Percentiles rank a stretch among this genome's conserved stretches.
Evolutionary conservation across 2,113 vertebrate species (phyloP).

Genomic region (Dendropsophus ebraccatus): DNA sequence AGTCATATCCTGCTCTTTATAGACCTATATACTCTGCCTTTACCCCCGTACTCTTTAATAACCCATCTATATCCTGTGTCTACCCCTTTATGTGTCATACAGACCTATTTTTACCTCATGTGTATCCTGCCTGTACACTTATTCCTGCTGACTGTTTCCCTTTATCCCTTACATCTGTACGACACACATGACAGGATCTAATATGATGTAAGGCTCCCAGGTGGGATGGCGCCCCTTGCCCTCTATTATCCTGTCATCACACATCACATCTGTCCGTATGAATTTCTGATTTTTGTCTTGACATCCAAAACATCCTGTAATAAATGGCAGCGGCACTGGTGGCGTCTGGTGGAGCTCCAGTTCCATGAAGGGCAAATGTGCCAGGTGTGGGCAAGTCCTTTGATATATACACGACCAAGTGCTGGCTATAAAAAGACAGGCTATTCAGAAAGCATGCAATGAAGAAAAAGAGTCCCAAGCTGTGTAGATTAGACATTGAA

Average conservation of each 20-base stretch:
- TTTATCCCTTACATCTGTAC: neutral
- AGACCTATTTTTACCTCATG: neutral
- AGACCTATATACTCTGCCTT: too few relatives aligned
- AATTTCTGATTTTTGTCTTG: neutral
- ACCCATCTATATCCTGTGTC: neutral
- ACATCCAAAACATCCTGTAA: neutral
- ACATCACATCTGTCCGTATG: neutral
- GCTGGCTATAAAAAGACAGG: too few relatives aligned
- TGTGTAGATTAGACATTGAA: too few relatives aligned
- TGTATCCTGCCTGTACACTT: neutral
- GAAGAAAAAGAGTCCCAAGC: too few relatives aligned
- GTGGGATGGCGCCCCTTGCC: neutral
- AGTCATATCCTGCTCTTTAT: too few relatives aligned
- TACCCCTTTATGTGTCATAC: too few relatives aligned
- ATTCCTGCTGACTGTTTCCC: slow-evolving; percentile 17
- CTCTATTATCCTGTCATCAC: neutral
- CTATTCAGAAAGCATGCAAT: too few relatives aligned
- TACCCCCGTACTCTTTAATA: too few relatives aligned
- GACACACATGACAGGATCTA: neutral
- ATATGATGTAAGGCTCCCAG: neutral
- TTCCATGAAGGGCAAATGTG: neutral
- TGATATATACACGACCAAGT: neutral
- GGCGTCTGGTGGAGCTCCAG: neutral
- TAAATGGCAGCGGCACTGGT: neutral
- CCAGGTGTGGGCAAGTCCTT: neutral